Percentiles rank a stretch among this genome's conserved stretches.
phyloP scores from a whole-genome alignment of 1,140 invertebrate species.

The Microvelia longipes region DNA sequence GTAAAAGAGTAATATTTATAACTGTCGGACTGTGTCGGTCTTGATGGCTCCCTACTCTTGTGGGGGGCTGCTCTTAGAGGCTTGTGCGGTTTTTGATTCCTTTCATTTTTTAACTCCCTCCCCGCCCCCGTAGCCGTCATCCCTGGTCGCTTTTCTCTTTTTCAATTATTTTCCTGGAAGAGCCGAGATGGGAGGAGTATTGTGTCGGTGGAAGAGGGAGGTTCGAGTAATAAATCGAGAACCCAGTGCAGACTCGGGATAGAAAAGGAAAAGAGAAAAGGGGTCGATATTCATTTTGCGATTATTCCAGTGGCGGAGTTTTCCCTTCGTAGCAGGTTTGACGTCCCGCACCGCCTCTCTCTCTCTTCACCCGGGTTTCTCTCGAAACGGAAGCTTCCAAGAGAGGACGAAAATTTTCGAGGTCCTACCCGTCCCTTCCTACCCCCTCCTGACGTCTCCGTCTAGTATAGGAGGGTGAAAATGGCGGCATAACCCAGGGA shows the following conservation, averaged over 20 bases:
- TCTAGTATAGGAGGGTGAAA: conserved; percentile 2
- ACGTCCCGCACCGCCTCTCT: neutral
- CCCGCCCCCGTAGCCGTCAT: neutral
- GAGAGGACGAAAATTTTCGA: conserved; percentile 2
- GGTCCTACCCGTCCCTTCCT: neutral
- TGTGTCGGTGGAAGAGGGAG: conserved; percentile 1
- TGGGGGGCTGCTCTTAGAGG: neutral
- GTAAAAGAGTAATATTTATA: neutral
- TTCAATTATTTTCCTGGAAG: neutral
- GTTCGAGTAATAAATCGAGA: conserved; percentile 5
- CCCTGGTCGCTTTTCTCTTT: neutral
- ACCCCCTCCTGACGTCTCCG: neutral
- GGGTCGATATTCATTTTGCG: conserved; percentile 19
- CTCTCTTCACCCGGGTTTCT: neutral
- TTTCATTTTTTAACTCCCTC: neutral
- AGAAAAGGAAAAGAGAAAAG: neutral
- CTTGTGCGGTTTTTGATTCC: neutral
- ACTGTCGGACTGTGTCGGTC: neutral
- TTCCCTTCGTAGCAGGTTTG: neutral
- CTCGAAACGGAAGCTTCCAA: neutral
- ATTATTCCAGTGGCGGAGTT: conserved; percentile 12
- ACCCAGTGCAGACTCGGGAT: neutral
- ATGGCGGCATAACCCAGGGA: conserved; percentile 10
- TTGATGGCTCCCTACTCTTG: too few relatives aligned
- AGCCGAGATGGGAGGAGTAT: neutral